Base-by-base conservation (phyloP, 2,888 invertebrate species). In the Barypeithes pellucidus region DNA sequence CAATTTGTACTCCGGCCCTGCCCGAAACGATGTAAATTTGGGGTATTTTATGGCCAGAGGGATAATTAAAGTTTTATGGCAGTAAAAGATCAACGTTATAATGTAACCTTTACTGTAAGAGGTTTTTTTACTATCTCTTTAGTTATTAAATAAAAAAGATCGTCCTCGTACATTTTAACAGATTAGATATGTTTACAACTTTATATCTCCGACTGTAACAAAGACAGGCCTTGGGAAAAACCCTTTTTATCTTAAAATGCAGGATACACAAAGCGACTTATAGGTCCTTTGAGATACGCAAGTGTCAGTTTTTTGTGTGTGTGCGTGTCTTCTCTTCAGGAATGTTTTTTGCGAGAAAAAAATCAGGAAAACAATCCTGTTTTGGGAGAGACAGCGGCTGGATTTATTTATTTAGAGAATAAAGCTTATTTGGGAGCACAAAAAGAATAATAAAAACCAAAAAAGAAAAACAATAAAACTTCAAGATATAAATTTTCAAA, bases 281-380 rank as follows among this genome's bases (percentile, higher is more conserved):
- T 54, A 59, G 63, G 54, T n/a, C 63, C 57, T 69, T 16, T 14
- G 70, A 70, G 70, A 61, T 60, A 69, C 52, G 61, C 36, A 63
- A 70, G 70, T 57, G 57, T 54, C 70, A 63, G 63, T 45, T 65
- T 70, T 66, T 66, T 66, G 14, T 41, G 70, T 67, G n/a, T 54
- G 47, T 70, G 63, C 63, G 70, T 57, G 65, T 62, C 43, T 62
- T 24, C 69, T 36, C 52, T 65, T 7, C 60, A 57, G 50, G 33
- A 33, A 45, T 33, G 60, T 60, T 68, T 68, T 67, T 67, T 43
- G 54, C 33, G 11, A 16, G 54, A 57, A 33, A 57, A 54, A 57
- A 33, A 33, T 24, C 33, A 57, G 24, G 29, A 43, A 57, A 29
- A 57, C 54, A 57, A 29, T 33, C 11, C 18, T 11, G 54, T 57